Evolutionary conservation across 2,113 vertebrate species (phyloP), one percentile per base, ranked within the genome.

Genomic region (Cottus gobio): DNA sequence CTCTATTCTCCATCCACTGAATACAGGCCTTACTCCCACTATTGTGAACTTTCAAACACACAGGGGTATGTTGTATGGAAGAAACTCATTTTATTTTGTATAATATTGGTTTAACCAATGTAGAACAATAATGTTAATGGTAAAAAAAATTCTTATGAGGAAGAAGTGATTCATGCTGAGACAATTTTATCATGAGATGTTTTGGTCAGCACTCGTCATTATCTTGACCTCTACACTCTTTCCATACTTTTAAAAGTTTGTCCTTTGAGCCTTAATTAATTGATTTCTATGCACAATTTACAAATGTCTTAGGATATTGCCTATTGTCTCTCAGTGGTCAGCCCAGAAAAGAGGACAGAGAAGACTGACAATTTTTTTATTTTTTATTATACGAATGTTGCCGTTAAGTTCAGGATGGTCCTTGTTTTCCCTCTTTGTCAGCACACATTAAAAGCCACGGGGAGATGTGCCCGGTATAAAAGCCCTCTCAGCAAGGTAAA

Each of bases 401-500:
- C 66, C 30, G 20, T 48, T 16, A 82, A 48, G 57, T n/a, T 16
- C 28, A 72, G 10, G 10, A 54, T 62, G 68, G 80, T 57, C 75
- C 30, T 60, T 76, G 69, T 75, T 71, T 80, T 69, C 63, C 74
- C 63, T 62, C 39, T 86, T 84, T 69, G 39, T 82, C 77, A 57
- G 84, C 65, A 78, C 62, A 77, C 30, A 67, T 77, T 77, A 89
- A 46, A 65, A 84, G 87, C 80, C 69, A 52, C 37, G 36, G 69
- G 80, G 79, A 81, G 42, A 85, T 87, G 77, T 76, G 80, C 67
- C 83, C 3, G 0, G 68, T 75, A 57, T 82, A 90, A 90, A 63
- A 83, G 78, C 57, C 75, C 90, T 91, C 87, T 91, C 78, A 83
- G 85, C 75, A 63, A 85, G 80, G 88, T 83, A 90, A 90, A 82